phyloP scores from a whole-genome alignment of 2,888 invertebrate genomes.

The Crepidodera aurea region DNA sequence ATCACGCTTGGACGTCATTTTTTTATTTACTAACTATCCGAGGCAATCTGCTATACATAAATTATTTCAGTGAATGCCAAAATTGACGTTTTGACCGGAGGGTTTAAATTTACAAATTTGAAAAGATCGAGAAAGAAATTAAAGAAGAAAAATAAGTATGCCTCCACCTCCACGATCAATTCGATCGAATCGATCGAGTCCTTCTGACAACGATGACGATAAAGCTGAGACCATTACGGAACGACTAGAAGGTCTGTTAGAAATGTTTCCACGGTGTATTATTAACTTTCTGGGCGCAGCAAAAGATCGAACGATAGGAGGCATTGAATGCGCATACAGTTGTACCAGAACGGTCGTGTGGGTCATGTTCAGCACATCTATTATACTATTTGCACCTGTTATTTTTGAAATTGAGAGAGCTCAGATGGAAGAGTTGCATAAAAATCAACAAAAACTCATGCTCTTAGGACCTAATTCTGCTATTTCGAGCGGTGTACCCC shows the following conservation, averaged over 20 bases:
- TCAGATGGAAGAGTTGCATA: constrained; percentile 93
- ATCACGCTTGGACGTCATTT: too few relatives aligned
- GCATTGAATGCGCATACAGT: constrained; percentile 74
- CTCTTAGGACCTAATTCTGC: constrained; percentile 88
- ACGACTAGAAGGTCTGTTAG: constrained; percentile 89
- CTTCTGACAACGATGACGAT: not conserved
- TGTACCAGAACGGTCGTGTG: constrained; percentile 86
- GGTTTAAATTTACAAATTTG: constrained; percentile 2
- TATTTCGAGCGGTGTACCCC: constrained; percentile 65
- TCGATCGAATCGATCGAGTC: not conserved
- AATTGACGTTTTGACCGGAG: not conserved
- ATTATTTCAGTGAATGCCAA: not conserved
- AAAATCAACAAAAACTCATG: constrained; percentile 94
- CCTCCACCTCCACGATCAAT: not conserved
- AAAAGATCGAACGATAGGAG: constrained; percentile 68
- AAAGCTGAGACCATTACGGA: constrained; percentile 88
- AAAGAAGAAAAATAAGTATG: not conserved
- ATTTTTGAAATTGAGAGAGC: constrained; percentile 95
- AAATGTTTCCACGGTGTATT: constrained; percentile 95
- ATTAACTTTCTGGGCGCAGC: constrained; percentile 71
- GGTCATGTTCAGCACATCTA: constrained; percentile 92
- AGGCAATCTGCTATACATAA: too few relatives aligned
- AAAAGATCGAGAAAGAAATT: not conserved
- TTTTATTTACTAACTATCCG: too few relatives aligned
- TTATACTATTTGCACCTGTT: constrained; percentile 92